Conservation (phyloP, 2,888 invertebrate genomes). For the Eupithecia tripunctaria region DNA sequence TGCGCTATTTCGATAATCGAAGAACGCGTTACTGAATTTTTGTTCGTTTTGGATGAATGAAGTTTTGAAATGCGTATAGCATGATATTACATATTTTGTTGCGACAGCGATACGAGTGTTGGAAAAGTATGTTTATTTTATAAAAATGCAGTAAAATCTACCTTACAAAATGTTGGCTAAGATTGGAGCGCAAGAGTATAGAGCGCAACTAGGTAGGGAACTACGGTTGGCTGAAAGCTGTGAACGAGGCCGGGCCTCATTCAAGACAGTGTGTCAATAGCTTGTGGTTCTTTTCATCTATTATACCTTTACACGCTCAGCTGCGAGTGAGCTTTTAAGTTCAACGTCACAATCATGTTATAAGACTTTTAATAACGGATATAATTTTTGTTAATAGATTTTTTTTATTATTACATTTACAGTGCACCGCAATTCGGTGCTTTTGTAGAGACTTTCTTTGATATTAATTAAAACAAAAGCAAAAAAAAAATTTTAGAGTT, state of each 20-base stretch:
- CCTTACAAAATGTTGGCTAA: constrained; percentile 48
- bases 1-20: constrained; percentile 60
- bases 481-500: background rate
- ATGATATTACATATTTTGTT: constrained; percentile 63
- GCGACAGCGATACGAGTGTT: constrained; percentile 37
- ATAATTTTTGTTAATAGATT: background rate
- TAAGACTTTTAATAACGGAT: background rate
- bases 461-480: background rate
- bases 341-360: background rate
- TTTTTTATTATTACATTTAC: too few relatives aligned
- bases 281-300: constrained; percentile 70
- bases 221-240: constrained; percentile 65
- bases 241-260: constrained; percentile 74
- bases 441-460: background rate
- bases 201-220: constrained; percentile 57
- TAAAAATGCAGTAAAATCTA: constrained; percentile 18
- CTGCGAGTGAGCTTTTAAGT: constrained; percentile 51
- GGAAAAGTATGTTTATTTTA: constrained; percentile 1
- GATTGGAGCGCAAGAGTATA: constrained; percentile 53
- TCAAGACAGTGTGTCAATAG: constrained; percentile 74
- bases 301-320: constrained; percentile 57
- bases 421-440: background rate
- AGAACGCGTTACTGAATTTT: constrained; percentile 50
- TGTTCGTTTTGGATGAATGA: constrained; percentile 48
- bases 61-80: constrained; percentile 63